A percentile compares a stretch with the other conserved stretches of the same genome.
Conservation (phyloP, 2,888 invertebrate species). For the Alviniconcha strummeri region DNA sequence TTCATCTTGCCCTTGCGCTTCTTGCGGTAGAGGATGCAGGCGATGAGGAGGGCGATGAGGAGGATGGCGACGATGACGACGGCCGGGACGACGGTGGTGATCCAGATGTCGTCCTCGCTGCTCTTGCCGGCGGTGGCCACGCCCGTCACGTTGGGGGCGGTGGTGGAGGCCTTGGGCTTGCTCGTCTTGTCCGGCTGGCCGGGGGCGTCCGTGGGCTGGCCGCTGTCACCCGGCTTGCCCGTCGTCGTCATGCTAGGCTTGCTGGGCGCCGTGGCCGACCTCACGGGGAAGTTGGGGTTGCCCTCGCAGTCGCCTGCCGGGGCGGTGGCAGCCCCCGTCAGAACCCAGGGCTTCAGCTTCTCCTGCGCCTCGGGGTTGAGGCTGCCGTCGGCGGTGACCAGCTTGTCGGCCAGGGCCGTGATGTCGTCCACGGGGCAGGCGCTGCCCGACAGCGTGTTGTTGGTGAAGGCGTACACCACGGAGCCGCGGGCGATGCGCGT, state of each 20-base stretch:
- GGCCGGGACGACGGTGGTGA: conserved; percentile 91
- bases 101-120: conserved; percentile 70
- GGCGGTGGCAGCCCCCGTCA: conserved; percentile 48
- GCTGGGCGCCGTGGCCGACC: conserved; percentile 41
- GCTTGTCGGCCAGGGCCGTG: conserved; percentile 78
- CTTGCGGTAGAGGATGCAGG: conserved; percentile 89
- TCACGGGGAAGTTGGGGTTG: conserved; percentile 53
- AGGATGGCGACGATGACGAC: conserved; percentile 87
- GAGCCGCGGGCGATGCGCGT: conserved; percentile 81
- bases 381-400: conserved; percentile 71
- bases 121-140: conserved; percentile 43
- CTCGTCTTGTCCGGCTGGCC: conserved; percentile 11
- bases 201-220: background rate
- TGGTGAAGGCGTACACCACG: conserved; percentile 81
- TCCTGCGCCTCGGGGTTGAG: conserved; percentile 59
- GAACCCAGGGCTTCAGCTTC: conserved; percentile 56
- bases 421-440: conserved; percentile 87
- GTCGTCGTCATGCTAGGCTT: background rate
- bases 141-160: conserved; percentile 34
- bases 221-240: background rate
- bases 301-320: conserved; percentile 73
- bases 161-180: background rate
- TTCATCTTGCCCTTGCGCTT: conserved; percentile 88
- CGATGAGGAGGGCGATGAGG: conserved; percentile 88
- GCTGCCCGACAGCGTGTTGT: conserved; percentile 85